Evolutionary conservation across 2,113 vertebrate genomes (phyloP).

Genomic region (Petrocephalus zakoni): DNA sequence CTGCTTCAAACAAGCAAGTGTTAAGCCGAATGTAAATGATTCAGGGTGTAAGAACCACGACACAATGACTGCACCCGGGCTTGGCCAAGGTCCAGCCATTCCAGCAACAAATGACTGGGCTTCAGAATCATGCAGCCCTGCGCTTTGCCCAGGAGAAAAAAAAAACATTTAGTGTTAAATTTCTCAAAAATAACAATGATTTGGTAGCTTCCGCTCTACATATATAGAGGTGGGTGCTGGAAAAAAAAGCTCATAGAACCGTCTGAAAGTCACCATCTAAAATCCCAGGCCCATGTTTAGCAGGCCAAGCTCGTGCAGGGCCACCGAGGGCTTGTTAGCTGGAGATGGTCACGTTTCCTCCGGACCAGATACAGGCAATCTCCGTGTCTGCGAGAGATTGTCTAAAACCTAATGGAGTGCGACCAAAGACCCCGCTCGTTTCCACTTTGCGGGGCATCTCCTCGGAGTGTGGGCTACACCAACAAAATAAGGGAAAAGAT

Average conservation of each 20-base stretch:
- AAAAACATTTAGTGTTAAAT: slow-evolving; percentile 22
- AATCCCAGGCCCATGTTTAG: slow-evolving; percentile 43
- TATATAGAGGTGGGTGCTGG: not conserved
- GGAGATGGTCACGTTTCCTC: slow-evolving; percentile 33
- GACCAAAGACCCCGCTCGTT: slow-evolving; percentile 33
- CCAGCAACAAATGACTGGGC: slow-evolving; percentile 28
- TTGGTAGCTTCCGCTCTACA: slow-evolving; percentile 22
- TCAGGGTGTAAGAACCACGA: not conserved
- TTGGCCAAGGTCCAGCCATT: slow-evolving; percentile 34
- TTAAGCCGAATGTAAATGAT: slow-evolving; percentile 7
- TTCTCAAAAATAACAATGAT: slow-evolving; percentile 34
- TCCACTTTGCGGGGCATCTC: slow-evolving; percentile 16
- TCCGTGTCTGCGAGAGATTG: slow-evolving; percentile 42
- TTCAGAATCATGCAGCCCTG: slow-evolving; percentile 30
- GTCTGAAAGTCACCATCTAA: slow-evolving; percentile 38
- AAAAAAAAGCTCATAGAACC: slow-evolving; percentile 30
- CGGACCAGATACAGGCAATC: slow-evolving; percentile 52
- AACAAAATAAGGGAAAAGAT: not conserved
- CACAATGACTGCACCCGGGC: slow-evolving; percentile 14
- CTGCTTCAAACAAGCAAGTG: not conserved
- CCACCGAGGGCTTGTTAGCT: slow-evolving; percentile 50
- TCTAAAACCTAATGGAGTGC: slow-evolving; percentile 49
- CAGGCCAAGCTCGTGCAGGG: slow-evolving; percentile 25
- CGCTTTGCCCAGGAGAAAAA: slow-evolving; percentile 9
- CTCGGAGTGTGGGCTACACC: not conserved